Evolutionary conservation across 2,888 invertebrate genomes (phyloP).

Genomic region (Pseudeuparius sepicola): DNA sequence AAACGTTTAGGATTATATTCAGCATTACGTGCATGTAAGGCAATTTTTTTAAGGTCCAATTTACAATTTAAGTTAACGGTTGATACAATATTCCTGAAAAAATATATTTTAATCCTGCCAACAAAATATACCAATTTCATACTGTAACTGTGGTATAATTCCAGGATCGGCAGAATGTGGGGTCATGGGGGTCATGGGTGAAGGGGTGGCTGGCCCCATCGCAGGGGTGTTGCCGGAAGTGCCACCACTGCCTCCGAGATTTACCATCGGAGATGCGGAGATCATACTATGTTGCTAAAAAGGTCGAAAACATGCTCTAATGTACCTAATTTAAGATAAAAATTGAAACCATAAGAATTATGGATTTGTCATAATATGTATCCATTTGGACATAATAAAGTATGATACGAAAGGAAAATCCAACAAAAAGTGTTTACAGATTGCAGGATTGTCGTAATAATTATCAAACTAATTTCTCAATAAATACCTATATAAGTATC

Average conservation of each 20-base stretch:
- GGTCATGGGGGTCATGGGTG: slow-evolving; percentile 82
- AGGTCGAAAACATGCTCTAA: too few relatives aligned
- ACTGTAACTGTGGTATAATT: slow-evolving; percentile 89
- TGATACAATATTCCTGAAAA: slow-evolving; percentile 88
- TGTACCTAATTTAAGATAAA: too few relatives aligned
- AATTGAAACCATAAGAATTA: too few relatives aligned
- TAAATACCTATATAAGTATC: too few relatives aligned
- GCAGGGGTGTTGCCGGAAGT: slow-evolving; percentile 51
- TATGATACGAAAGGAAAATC: too few relatives aligned
- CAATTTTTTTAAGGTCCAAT: slow-evolving; percentile 93
- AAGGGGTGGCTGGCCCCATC: slow-evolving; percentile 64
- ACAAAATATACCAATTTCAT: slow-evolving; percentile 33
- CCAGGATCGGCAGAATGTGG: slow-evolving; percentile 89
- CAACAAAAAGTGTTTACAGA: too few relatives aligned
- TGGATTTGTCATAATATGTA: too few relatives aligned
- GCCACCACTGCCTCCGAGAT: slow-evolving; percentile 50
- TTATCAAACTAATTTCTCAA: too few relatives aligned
- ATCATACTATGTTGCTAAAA: slow-evolving; percentile 70
- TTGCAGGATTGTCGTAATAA: too few relatives aligned
- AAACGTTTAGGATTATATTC: slow-evolving; percentile 99
- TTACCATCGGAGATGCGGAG: slow-evolving; percentile 58
- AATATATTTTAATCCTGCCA: slow-evolving; percentile 8
- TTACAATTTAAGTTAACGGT: slow-evolving; percentile 95
- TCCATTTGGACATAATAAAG: too few relatives aligned
- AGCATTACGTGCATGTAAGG: slow-evolving; percentile 94